Evolutionary conservation across 1,140 invertebrate species (phyloP).

Genomic region (Leptopilina boulardi): DNA sequence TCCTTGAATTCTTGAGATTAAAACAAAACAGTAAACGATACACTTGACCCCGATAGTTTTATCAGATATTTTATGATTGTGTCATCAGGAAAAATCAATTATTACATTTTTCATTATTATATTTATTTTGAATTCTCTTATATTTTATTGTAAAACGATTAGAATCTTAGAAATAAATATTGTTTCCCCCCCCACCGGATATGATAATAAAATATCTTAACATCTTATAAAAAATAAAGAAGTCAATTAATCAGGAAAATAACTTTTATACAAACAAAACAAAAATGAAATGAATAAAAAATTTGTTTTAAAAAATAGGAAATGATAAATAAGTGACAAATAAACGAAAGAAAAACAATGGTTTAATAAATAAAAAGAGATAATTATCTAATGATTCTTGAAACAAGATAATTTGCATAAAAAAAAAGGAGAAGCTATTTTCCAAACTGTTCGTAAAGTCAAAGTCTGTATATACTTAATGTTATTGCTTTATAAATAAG

Average conservation of each 20-base stretch:
- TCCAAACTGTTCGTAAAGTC: background rate
- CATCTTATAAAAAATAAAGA: too few species aligned
- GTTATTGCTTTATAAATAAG: background rate
- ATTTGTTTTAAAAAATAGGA: background rate
- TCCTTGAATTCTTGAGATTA: background rate
- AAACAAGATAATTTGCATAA: background rate
- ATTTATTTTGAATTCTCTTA: background rate
- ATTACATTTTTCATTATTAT: background rate
- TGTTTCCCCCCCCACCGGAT: too few species aligned
- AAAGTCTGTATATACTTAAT: background rate
- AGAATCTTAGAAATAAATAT: too few species aligned
- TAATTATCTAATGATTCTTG: background rate
- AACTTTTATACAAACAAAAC: too few species aligned
- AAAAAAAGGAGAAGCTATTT: background rate
- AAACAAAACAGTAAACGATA: background rate
- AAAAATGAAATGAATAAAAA: too few species aligned
- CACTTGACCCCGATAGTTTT: background rate
- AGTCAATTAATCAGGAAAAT: too few species aligned
- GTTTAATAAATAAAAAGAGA: background rate
- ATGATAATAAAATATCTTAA: too few species aligned
- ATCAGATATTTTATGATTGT: background rate
- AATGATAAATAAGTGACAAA: background rate
- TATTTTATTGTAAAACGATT: background rate
- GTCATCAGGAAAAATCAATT: background rate
- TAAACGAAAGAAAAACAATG: background rate